Evolutionary conservation across 2,797 vertebrate species (phyloP).

Genomic region (Bradypodion pumilum): DNA sequence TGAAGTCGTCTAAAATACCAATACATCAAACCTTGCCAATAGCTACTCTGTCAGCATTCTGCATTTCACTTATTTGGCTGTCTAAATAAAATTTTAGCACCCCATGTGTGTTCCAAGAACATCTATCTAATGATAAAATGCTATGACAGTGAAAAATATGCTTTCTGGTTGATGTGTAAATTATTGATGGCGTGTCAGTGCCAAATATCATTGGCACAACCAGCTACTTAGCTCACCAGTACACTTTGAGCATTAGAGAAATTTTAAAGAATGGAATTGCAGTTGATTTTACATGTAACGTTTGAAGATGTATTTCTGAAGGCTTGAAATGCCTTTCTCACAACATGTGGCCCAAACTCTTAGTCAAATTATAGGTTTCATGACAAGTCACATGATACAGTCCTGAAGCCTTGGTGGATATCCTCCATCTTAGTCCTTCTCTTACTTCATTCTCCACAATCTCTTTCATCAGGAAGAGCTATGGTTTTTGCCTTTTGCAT

Average conservation of each 20-base stretch:
- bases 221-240: background rate
- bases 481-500: background rate
- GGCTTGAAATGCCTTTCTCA: background rate
- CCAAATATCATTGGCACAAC: slow-evolving; percentile 19
- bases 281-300: background rate
- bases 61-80: slow-evolving; percentile 51
- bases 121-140: slow-evolving; percentile 52
- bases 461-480: background rate
- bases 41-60: slow-evolving; percentile 32
- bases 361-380: background rate
- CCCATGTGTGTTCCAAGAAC: slow-evolving; percentile 37
- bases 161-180: slow-evolving; percentile 32
- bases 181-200: slow-evolving; percentile 42
- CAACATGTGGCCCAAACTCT: background rate
- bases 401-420: background rate
- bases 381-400: background rate
- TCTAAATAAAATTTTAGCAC: slow-evolving; percentile 45
- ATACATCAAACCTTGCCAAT: slow-evolving; percentile 51
- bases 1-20: slow-evolving; percentile 53
- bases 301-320: background rate
- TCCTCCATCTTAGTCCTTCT: background rate
- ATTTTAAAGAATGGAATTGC: slow-evolving; percentile 1
- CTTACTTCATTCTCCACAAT: too few relatives aligned
- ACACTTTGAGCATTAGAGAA: background rate
- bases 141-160: slow-evolving; percentile 54